Evolutionary conservation across 2,113 vertebrate species (phyloP).

Genomic region (Atherinomorus stipes): DNA sequence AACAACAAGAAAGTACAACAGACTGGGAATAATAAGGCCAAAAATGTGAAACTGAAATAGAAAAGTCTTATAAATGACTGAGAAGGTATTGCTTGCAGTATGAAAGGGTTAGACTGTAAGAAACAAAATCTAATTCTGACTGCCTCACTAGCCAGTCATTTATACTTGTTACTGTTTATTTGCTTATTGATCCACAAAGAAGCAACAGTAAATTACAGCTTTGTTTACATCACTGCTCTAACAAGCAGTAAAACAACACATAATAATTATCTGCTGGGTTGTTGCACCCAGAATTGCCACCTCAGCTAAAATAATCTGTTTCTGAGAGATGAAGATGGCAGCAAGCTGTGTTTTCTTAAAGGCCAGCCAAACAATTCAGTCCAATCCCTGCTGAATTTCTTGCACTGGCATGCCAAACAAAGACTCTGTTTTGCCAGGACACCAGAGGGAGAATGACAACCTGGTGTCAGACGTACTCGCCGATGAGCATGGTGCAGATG

Average conservation of each 20-base stretch:
- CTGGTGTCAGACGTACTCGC: slow-evolving; percentile 84
- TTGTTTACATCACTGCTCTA: slow-evolving; percentile 5
- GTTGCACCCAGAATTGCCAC: slow-evolving; percentile 33
- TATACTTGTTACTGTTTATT: background rate
- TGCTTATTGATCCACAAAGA: slow-evolving; percentile 5
- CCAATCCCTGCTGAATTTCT: slow-evolving; percentile 44
- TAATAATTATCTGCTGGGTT: slow-evolving; percentile 14
- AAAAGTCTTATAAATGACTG: background rate
- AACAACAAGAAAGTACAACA: background rate
- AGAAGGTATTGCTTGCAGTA: background rate
- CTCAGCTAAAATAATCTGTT: slow-evolving; percentile 51
- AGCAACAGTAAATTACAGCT: background rate
- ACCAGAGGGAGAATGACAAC: slow-evolving; percentile 28
- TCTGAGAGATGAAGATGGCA: slow-evolving; percentile 27
- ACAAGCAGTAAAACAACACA: slow-evolving; percentile 15
- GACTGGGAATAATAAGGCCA: background rate
- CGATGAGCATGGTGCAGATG: slow-evolving; percentile 97
- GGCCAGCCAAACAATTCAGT: slow-evolving; percentile 48
- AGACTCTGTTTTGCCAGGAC: slow-evolving; percentile 27
- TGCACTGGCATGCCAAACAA: slow-evolving; percentile 22
- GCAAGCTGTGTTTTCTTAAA: slow-evolving; percentile 46
- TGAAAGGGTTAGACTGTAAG: background rate
- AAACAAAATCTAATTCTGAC: background rate
- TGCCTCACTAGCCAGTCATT: background rate
- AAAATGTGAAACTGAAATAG: background rate